Percentiles rank a stretch among this genome's conserved stretches.
These are phyloP conservation scores for Ictinia mississippiensis DNA, from an alignment of 2,797 vertebrate species.

Conservation along the genomic window DNA sequence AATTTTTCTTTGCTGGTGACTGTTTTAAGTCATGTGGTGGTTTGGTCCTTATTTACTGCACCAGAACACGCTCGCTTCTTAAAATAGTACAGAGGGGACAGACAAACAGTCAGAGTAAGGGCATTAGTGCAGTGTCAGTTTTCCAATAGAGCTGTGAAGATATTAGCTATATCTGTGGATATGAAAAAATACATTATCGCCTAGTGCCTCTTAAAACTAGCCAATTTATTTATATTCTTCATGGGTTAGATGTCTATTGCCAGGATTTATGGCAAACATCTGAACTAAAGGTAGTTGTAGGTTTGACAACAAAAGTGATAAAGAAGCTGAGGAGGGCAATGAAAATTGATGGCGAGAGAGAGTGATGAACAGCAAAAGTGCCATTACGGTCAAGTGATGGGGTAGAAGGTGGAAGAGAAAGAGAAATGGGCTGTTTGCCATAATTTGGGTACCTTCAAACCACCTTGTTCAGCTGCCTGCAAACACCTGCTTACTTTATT, in stretches of 20 bases:
- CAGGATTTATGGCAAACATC: slow-evolving; percentile 75
- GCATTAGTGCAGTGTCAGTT: slow-evolving; percentile 51
- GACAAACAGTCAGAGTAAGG: slow-evolving; percentile 23
- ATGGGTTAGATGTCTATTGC: slow-evolving; percentile 59
- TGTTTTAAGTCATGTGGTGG: not conserved
- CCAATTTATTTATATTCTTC: slow-evolving; percentile 75
- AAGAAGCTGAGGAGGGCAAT: slow-evolving; percentile 74
- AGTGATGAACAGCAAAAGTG: slow-evolving; percentile 71
- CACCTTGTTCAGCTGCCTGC: slow-evolving; percentile 24
- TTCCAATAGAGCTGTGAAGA: slow-evolving; percentile 53
- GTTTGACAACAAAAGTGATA: slow-evolving; percentile 78
- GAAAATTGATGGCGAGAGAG: slow-evolving; percentile 75
- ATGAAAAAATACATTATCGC: slow-evolving; percentile 72
- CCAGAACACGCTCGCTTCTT: fast-evolving
- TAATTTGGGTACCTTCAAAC: slow-evolving; percentile 51
- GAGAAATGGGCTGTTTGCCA: slow-evolving; percentile 30
- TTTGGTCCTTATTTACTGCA: not conserved
- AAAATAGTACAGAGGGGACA: not conserved
- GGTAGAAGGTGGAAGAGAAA: slow-evolving; percentile 49
- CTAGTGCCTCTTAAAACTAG: slow-evolving; percentile 71
- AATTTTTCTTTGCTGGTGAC: not conserved
- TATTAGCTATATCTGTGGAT: slow-evolving; percentile 65
- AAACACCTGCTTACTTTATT: slow-evolving; percentile 28
- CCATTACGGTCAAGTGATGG: slow-evolving; percentile 66
- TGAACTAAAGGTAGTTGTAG: slow-evolving; percentile 76